Evolutionary conservation across 2,797 vertebrate species (phyloP).

Genomic region (Sebastes melanostomus): DNA sequence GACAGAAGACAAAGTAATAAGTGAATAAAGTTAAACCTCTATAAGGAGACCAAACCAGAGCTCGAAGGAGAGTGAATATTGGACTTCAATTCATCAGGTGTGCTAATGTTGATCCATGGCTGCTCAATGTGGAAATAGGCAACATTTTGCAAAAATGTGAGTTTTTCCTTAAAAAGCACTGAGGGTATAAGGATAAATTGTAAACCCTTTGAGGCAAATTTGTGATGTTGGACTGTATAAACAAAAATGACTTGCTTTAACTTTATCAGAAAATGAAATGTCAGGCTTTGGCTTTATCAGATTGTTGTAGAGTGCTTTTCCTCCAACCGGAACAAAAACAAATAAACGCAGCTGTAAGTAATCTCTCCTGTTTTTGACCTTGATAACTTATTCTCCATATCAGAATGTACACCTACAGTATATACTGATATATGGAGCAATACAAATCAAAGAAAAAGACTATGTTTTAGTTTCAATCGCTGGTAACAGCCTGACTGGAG

Average conservation of each 20-base stretch:
- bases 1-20: no score
- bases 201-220: neutral
- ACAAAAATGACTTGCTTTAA: neutral
- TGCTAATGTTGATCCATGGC: neutral
- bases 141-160: neutral
- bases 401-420: neutral
- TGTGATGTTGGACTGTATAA: neutral
- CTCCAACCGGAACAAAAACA: neutral
- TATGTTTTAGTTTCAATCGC: no score
- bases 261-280: neutral
- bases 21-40: no score
- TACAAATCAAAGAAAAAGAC: neutral
- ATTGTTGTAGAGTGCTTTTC: neutral
- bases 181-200: neutral
- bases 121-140: neutral
- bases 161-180: neutral
- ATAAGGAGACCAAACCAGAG: neutral
- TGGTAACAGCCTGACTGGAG: neutral
- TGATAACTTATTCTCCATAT: neutral
- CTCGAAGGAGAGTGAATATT: no score
- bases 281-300: neutral
- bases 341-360: neutral
- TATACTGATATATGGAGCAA: neutral
- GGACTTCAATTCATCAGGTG: neutral
- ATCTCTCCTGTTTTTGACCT: neutral